Conservation (phyloP, 2,888 invertebrate species). For the Perithous albicinctus region DNA sequence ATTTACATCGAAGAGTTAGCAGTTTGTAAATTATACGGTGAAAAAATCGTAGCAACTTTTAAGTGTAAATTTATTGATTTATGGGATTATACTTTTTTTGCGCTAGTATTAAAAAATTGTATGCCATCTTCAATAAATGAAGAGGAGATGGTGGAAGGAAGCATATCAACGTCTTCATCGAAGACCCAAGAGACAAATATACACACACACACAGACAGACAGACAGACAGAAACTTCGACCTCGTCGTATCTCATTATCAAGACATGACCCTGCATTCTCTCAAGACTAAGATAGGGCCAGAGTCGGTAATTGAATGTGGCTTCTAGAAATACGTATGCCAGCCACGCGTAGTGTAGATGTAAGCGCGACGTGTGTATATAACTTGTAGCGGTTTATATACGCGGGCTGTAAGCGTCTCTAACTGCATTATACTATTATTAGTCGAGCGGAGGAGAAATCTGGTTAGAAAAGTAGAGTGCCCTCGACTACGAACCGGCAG, state of each 20-base stretch:
- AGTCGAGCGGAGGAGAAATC: constrained; percentile 19
- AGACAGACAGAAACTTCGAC: not conserved
- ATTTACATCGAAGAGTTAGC: too few relatives aligned
- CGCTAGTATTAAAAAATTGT: too few relatives aligned
- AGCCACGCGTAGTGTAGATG: too few relatives aligned
- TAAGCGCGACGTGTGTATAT: too few relatives aligned
- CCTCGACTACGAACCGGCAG: not conserved
- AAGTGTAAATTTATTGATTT: too few relatives aligned
- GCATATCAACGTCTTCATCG: not conserved
- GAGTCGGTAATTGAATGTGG: constrained; percentile 28
- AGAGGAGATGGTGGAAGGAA: too few relatives aligned
- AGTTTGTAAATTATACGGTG: too few relatives aligned
- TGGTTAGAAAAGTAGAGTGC: constrained; percentile 21
- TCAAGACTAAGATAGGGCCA: constrained; percentile 30
- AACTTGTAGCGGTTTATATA: not conserved
- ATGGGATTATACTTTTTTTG: too few relatives aligned
- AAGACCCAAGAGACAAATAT: not conserved
- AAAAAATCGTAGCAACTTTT: too few relatives aligned
- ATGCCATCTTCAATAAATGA: too few relatives aligned
- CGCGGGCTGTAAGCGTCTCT: too few relatives aligned
- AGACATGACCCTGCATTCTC: constrained; percentile 32
- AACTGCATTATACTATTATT: constrained; percentile 31
- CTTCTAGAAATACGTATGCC: constrained; percentile 6
- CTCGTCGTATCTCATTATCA: constrained; percentile 41
- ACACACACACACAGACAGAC: too few relatives aligned